phyloP scores from a whole-genome alignment of 2,888 invertebrate species.

The Coelinius sp. region DNA sequence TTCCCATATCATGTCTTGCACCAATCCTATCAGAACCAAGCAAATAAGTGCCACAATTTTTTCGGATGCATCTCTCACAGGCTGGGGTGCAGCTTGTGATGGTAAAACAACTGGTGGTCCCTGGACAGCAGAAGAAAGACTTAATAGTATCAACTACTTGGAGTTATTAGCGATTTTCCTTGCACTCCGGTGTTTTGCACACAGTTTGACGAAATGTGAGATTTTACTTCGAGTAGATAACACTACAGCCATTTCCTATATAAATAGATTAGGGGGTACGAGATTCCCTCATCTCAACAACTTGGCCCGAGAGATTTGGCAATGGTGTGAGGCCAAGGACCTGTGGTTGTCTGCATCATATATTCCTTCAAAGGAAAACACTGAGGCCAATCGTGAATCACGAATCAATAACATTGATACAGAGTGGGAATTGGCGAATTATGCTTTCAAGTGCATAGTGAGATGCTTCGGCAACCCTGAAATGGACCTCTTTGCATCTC shows the following conservation, averaged over 20 bases:
- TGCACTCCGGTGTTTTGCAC: slow-evolving; percentile 16
- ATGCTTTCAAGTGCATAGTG: slow-evolving; percentile 17
- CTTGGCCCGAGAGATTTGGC: slow-evolving; percentile 26
- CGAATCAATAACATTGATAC: slow-evolving; percentile 31
- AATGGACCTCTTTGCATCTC: slow-evolving; percentile 37
- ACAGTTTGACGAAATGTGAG: slow-evolving; percentile 27
- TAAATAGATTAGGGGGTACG: slow-evolving; percentile 39
- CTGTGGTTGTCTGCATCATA: slow-evolving; percentile 37
- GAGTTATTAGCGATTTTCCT: background rate
- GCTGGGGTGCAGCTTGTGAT: slow-evolving; percentile 26
- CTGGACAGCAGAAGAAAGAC: background rate
- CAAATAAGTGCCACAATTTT: slow-evolving; percentile 29
- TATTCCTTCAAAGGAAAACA: slow-evolving; percentile 36
- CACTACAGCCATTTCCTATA: slow-evolving; percentile 41
- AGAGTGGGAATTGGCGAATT: slow-evolving; percentile 22
- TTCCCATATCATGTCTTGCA: background rate
- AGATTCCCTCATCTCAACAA: slow-evolving; percentile 27
- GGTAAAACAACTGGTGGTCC: background rate
- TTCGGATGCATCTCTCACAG: slow-evolving; percentile 36
- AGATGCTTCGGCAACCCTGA: slow-evolving; percentile 24
- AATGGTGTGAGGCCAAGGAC: slow-evolving; percentile 29
- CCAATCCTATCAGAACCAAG: slow-evolving; percentile 24
- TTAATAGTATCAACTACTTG: slow-evolving; percentile 6
- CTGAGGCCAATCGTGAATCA: slow-evolving; percentile 34
- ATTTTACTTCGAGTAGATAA: slow-evolving; percentile 40